These are phyloP conservation scores for Orthosia cruda DNA, from an alignment of 2,888 invertebrate species.

Conservation along the genomic window DNA sequence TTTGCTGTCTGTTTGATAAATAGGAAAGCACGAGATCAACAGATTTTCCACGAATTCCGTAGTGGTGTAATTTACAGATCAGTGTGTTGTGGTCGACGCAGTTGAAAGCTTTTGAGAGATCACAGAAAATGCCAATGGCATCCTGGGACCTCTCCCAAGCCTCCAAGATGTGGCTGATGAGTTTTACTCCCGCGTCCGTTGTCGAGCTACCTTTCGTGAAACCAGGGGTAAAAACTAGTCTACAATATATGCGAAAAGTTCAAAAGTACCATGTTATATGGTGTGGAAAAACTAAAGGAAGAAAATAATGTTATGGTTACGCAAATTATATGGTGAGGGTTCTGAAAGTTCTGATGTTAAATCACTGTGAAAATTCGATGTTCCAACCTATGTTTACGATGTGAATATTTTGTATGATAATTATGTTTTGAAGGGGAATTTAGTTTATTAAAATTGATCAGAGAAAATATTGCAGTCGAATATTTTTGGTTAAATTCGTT, in stretches of 20 bases:
- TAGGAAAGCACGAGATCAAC: too few species aligned
- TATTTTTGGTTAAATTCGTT: not conserved
- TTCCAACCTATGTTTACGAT: constrained; percentile 29
- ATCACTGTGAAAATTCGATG: constrained; percentile 25
- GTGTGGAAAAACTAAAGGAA: constrained; percentile 60
- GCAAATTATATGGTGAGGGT: constrained; percentile 30
- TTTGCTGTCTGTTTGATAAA: too few species aligned
- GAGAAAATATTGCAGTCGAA: not conserved
- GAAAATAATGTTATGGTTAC: constrained; percentile 53
- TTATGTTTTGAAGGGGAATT: constrained; percentile 18
- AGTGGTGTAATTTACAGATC: too few species aligned
- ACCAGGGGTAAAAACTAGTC: not conserved
- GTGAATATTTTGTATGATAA: constrained; percentile 37
- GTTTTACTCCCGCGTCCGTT: too few species aligned
- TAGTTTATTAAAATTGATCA: constrained; percentile 28
- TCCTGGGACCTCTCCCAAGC: too few species aligned
- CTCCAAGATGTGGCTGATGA: too few species aligned
- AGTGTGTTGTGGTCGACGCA: too few species aligned
- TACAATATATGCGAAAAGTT: constrained; percentile 35
- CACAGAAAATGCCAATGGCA: too few species aligned
- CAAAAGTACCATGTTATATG: constrained; percentile 50
- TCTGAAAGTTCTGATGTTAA: constrained; percentile 27
- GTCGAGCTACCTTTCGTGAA: too few species aligned
- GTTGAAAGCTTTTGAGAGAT: too few species aligned
- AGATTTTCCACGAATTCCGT: too few species aligned